phyloP scores from a whole-genome alignment of 2,797 vertebrate genomes.

The Yasuhikotakia modesta region DNA sequence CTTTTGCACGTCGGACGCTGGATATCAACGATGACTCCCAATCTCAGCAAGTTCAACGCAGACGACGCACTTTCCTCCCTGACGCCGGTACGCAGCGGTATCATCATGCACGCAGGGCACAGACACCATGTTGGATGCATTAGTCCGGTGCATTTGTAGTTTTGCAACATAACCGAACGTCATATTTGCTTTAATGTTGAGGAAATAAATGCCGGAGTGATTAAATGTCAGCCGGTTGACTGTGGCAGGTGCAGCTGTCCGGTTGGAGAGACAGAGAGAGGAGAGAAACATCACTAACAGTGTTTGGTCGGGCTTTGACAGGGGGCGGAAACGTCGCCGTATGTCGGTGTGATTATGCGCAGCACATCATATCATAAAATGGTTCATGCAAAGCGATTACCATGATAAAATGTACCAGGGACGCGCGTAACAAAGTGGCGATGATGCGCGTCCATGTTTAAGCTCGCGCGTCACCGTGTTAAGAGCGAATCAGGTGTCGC shows the following conservation, averaged over 20 bases:
- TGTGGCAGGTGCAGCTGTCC: slow-evolving; percentile 53
- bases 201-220: slow-evolving; percentile 41
- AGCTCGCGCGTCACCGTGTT: slow-evolving; percentile 29
- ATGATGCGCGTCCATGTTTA: slow-evolving; percentile 41
- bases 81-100: slow-evolving; percentile 65
- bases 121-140: slow-evolving; percentile 49
- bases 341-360: slow-evolving; percentile 20
- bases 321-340: slow-evolving; percentile 22
- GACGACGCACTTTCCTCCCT: slow-evolving; percentile 63
- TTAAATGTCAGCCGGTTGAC: slow-evolving; percentile 16
- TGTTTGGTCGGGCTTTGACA: slow-evolving; percentile 16
- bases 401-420: neutral
- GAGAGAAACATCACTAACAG: slow-evolving; percentile 5
- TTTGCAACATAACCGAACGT: slow-evolving; percentile 4
- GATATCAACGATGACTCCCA: slow-evolving; percentile 64
- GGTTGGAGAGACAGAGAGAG: no score
- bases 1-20: slow-evolving; percentile 68
- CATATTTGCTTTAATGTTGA: neutral
- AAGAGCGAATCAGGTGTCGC: slow-evolving; percentile 39
- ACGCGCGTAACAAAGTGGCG: slow-evolving; percentile 1
- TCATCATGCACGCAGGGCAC: slow-evolving; percentile 42
- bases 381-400: neutral
- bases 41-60: slow-evolving; percentile 66
- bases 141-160: slow-evolving; percentile 19
- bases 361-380: neutral